These are phyloP conservation scores for Melieria crassipennis DNA, from an alignment of 2,888 invertebrate genomes.

Conservation along the genomic window DNA sequence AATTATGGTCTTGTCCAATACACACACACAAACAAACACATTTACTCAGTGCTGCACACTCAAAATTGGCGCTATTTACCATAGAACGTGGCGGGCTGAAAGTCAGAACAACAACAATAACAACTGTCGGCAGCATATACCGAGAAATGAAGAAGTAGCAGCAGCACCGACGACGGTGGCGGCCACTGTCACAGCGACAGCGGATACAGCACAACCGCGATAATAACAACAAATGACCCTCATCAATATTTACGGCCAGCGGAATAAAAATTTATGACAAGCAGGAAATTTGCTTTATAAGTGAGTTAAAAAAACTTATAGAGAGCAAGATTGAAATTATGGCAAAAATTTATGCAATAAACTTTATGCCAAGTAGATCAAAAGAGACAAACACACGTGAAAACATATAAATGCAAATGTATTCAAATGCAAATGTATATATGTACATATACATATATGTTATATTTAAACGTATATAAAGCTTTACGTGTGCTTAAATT, in stretches of 20 bases:
- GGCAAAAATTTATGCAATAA: neutral
- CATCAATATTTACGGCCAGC: constrained; percentile 25
- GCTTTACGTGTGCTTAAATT: too few species aligned
- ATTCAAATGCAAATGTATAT: neutral
- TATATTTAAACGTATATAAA: too few species aligned
- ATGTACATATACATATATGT: neutral
- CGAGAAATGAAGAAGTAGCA: neutral
- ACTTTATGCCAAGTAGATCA: neutral
- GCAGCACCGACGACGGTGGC: neutral
- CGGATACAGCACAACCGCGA: neutral
- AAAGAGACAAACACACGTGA: neutral
- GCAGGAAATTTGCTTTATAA: neutral
- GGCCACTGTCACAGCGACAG: neutral
- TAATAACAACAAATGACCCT: constrained; percentile 19
- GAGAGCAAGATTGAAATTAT: neutral
- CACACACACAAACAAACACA: too few species aligned
- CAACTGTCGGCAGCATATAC: constrained; percentile 2
- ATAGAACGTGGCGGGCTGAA: too few species aligned
- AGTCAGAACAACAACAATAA: neutral
- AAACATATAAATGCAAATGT: neutral
- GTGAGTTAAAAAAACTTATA: neutral
- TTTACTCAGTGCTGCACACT: too few species aligned
- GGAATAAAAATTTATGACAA: constrained; percentile 26
- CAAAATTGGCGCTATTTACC: neutral
- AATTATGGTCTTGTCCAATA: constrained; percentile 1